These are phyloP conservation scores for Phymanthus crucifer DNA, from an alignment of 92 coral and sea anemone genomes.

Conservation along the genomic window DNA sequence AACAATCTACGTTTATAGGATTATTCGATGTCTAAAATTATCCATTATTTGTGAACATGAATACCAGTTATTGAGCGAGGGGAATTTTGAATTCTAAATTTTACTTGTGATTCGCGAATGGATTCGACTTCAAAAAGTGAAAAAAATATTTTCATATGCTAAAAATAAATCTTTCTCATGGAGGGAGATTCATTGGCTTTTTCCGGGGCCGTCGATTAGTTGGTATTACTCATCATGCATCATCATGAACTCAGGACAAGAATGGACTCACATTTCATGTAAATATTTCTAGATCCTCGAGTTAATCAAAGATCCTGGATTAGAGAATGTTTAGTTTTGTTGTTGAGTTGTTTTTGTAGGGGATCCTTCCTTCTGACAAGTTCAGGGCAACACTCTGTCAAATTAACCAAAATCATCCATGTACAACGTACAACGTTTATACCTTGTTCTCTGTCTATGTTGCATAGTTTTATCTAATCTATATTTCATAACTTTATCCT, in stretches of 20 bases:
- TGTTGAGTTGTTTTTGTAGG: not conserved
- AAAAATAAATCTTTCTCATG: slow-evolving; percentile 3
- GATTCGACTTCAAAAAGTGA: not conserved
- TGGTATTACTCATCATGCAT: not conserved
- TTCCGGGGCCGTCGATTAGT: slow-evolving; percentile 2
- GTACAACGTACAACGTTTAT: not conserved
- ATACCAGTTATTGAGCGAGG: not conserved
- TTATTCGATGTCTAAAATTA: slow-evolving; percentile 7
- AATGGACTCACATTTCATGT: not conserved
- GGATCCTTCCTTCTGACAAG: slow-evolving; percentile 6
- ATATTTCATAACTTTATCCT: slow-evolving; percentile 31
- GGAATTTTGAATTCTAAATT: not conserved
- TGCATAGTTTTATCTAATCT: slow-evolving; percentile 2
- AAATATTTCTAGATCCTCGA: not conserved
- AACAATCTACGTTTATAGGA: slow-evolving; percentile 15
- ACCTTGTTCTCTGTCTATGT: not conserved
- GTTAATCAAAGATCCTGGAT: not conserved
- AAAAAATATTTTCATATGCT: not conserved
- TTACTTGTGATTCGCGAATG: not conserved
- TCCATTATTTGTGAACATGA: not conserved
- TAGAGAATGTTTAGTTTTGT: not conserved
- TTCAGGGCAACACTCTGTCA: not conserved
- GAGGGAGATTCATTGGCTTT: not conserved
- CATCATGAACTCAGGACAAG: not conserved
- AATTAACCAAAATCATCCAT: not conserved